These are phyloP conservation scores for Orthosia cruda DNA, from an alignment of 2,888 invertebrate species.

Conservation along the genomic window DNA sequence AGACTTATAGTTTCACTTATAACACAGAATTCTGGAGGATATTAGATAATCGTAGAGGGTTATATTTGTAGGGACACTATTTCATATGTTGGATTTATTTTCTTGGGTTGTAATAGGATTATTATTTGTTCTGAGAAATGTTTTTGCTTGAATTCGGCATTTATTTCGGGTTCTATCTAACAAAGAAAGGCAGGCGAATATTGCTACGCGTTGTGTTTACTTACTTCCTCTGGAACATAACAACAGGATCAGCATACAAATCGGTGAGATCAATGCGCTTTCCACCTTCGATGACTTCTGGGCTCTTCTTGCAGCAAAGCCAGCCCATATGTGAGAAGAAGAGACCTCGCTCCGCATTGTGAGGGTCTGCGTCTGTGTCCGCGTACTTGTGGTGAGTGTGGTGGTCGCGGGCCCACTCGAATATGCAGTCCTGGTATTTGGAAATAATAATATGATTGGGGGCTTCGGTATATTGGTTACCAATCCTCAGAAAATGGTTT, in stretches of 20 bases:
- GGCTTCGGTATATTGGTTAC: not conserved
- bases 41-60: constrained; percentile 40
- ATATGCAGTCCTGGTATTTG: constrained; percentile 91
- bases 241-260: constrained; percentile 95
- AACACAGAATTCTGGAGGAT: constrained; percentile 44
- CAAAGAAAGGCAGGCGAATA: not conserved
- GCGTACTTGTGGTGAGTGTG: constrained; percentile 97
- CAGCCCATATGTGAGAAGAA: constrained; percentile 99
- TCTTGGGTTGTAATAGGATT: constrained; percentile 27
- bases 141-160: constrained; percentile 6
- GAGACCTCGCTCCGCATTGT: constrained; percentile 97
- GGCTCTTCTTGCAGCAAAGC: constrained; percentile 97
- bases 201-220: constrained; percentile 60
- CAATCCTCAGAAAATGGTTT: not conserved
- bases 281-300: constrained; percentile 96
- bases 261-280: constrained; percentile 96
- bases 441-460: not conserved
- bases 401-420: constrained; percentile 94
- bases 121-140: constrained; percentile 32
- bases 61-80: constrained; percentile 40
- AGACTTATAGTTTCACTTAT: constrained; percentile 47
- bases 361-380: constrained; percentile 97
- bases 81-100: constrained; percentile 31
- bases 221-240: constrained; percentile 96
- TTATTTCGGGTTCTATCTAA: not conserved